Evolutionary conservation across 2,797 vertebrate genomes (phyloP), one percentile per base, ranked within the genome.

Genomic region (Tolypeutes matacus): DNA sequence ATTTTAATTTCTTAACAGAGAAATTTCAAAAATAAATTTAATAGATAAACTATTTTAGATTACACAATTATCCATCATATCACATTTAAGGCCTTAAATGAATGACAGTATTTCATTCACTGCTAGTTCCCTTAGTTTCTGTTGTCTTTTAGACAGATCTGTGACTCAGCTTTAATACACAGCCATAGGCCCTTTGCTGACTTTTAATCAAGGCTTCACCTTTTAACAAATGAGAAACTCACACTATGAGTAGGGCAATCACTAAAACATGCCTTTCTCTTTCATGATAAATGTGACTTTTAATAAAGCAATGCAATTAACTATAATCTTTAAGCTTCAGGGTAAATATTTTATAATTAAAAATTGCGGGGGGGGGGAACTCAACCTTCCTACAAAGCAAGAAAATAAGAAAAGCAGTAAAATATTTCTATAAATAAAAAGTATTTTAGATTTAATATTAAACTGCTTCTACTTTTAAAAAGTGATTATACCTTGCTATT

Each of bases 21-120:
- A 67, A 51, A 20, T 31, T 88, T 92, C 14, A 65, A 78, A 94
- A 53, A 53, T n/a, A 75, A 95, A 90, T 78, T 56, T 84, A 81
- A 77, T 36, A 31, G 11, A 14, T 69, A 64, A 85, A 88, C 10
- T 82, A 2, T 53, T 84, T 85, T 85, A 72, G 2, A 46, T 67
- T 36, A 27, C 75, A 53, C 64, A 82, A 78, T 20, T 86, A 75
- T 25, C 12, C 46, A 39, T 86, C 20, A 39, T 64, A 39, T 72
- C n/a, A 39, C 36, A 85, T 69, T 87, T 88, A 77, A 96, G 70
- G 76, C n/a, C n/a, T 80, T 7, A 53, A 76, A 29, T 56, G 5
- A 90, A n/a, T 65, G 13, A 80, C 51, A 81, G 9, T 20, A 36
- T 76, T 93, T 84, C 39, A 46, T 70, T 85, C 15, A 53, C 11